Conservation (phyloP, 2,113 vertebrate genomes). For the Etheostoma spectabile region DNA sequence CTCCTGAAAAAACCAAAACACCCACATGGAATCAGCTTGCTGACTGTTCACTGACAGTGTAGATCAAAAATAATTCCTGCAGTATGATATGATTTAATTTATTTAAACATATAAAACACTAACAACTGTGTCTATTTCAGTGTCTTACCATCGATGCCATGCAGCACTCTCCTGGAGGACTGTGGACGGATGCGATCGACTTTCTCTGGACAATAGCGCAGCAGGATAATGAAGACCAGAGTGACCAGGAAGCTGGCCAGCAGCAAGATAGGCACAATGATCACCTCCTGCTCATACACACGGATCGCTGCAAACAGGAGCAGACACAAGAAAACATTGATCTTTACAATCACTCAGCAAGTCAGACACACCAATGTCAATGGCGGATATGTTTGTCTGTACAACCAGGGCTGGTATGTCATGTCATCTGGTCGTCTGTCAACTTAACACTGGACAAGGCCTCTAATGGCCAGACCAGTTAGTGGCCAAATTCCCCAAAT, state of each 20-base stretch:
- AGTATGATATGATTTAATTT: not conserved
- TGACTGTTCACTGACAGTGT: not conserved
- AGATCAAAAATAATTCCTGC: not conserved
- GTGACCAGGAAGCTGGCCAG: constrained; percentile 78
- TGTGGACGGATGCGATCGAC: constrained; percentile 68
- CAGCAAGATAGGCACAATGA: constrained; percentile 82
- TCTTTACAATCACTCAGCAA: not conserved
- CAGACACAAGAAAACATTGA: not conserved
- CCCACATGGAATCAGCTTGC: not conserved
- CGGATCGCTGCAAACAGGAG: constrained; percentile 73
- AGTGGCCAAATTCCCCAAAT: not conserved
- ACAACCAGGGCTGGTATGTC: constrained; percentile 1
- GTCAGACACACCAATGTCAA: not conserved
- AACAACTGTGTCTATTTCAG: not conserved
- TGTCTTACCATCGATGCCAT: constrained; percentile 82
- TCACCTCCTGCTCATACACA: constrained; percentile 84
- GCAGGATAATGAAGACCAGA: constrained; percentile 79
- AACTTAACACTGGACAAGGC: not conserved
- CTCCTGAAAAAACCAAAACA: not conserved
- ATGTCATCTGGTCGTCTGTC: not conserved
- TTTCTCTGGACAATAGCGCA: constrained; percentile 83
- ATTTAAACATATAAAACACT: not conserved
- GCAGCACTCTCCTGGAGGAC: constrained; percentile 68
- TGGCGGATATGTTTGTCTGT: constrained; percentile 4
- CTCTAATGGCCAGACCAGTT: not conserved